Conservation (phyloP, 2,113 vertebrate species). For the Carollia perspicillata region DNA sequence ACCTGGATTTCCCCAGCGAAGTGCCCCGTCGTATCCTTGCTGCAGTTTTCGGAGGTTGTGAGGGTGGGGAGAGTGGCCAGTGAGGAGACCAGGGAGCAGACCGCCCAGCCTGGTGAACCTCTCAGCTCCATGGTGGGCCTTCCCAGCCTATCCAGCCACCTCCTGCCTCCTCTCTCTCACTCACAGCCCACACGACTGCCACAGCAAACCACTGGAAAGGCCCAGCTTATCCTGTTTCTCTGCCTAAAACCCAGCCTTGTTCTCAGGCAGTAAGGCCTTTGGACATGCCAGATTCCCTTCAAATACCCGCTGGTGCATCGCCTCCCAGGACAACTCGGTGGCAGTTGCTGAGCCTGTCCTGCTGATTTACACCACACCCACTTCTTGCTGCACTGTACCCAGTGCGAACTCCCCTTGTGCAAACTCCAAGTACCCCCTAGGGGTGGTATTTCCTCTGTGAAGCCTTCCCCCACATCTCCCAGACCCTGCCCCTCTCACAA, state of each 20-base stretch:
- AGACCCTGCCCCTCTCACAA: neutral
- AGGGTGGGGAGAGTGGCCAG: neutral
- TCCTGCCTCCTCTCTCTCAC: neutral
- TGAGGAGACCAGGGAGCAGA: neutral
- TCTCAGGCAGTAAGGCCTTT: neutral
- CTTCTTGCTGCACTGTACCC: neutral
- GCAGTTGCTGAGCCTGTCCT: neutral
- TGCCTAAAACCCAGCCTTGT: neutral
- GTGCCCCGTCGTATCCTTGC: neutral
- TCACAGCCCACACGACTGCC: neutral
- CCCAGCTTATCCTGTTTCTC: neutral
- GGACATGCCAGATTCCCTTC: no score
- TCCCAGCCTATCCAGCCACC: neutral
- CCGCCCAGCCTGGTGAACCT: neutral
- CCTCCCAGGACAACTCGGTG: fast-evolving
- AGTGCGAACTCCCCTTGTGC: neutral
- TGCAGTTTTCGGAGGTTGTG: neutral
- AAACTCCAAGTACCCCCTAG: neutral
- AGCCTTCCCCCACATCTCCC: neutral
- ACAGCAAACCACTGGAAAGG: neutral
- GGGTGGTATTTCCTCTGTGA: neutral
- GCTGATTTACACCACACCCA: neutral
- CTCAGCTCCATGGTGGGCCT: neutral
- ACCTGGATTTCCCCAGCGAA: neutral
- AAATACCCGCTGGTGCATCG: fast-evolving